Evolutionary conservation across 2,888 invertebrate species (phyloP), one percentile per base, ranked within the genome.

Genomic region (Adela reaumurella): DNA sequence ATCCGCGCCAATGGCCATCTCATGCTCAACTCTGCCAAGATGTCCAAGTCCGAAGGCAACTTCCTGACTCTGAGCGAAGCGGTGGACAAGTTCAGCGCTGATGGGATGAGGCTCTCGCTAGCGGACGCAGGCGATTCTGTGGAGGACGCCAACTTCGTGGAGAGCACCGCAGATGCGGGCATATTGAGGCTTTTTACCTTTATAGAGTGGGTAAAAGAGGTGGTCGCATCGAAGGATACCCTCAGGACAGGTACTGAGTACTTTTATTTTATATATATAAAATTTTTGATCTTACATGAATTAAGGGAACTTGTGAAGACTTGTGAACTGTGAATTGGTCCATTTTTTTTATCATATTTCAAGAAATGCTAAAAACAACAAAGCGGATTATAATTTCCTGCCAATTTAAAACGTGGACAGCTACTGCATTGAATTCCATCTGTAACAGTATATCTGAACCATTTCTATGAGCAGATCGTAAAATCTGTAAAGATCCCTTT

Each of bases 11-110:
- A 99, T 70, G 99, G 99, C 0, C 97, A 97, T 71, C 79, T 99
- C 17, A 78, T 99, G 66, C 78, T 99, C 44, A 99, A 99, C 68
- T 97, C 97, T 0, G 88, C 95, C 4, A 99, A 99, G 84, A 99
- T 99, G 99, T 97, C 98, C 0, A 99, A 99, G 68, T 96, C 96
- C 0, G 99, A 98, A 28, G 99, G 99, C 0, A 99, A 99, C 68
- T 99, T 99, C 73, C 72, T 99, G 57, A 98, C 98, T 0, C 78
- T 98, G 0, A 68, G 83, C 10, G 96, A 98, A 62, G 94, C 96
- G 10, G 82, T 98, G 5, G 81, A 88, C 16, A 95, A 93, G 65
- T 99, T 94, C 70, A 96, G 97, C 47, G 98, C 99, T 1, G 99
- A 99, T 70, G 99, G 97, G 47, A 96, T 90, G 90, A 82, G 98